Evolutionary conservation across 2,113 vertebrate genomes (phyloP).

Genomic region (Proterorhinus semilunaris): DNA sequence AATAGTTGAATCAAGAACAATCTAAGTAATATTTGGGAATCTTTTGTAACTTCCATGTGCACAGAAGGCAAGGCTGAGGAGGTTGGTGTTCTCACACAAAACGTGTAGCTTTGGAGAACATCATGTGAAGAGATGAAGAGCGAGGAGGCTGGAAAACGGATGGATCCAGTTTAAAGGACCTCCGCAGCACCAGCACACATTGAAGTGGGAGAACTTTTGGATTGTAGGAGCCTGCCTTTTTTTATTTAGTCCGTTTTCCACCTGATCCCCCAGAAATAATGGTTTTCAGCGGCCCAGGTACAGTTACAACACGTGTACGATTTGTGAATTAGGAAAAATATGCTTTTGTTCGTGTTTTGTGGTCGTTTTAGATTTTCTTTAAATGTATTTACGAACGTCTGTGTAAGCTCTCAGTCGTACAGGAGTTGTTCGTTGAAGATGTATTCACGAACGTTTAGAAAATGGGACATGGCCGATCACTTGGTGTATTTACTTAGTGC

Average conservation of each 20-base stretch:
- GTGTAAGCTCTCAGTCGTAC: no score
- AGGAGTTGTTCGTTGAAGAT: no score
- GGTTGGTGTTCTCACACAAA: conserved; percentile 7
- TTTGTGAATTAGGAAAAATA: conserved; percentile 7
- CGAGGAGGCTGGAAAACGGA: conserved; percentile 52
- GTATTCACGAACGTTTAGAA: neutral
- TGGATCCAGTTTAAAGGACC: conserved; percentile 38
- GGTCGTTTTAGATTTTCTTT: no score
- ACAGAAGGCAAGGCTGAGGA: conserved; percentile 3
- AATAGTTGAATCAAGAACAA: no score
- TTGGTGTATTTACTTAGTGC: neutral
- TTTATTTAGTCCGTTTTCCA: conserved; percentile 26
- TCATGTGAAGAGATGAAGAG: conserved; percentile 29
- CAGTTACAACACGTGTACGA: conserved; percentile 32
- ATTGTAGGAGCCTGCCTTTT: conserved; percentile 17
- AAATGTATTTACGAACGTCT: no score
- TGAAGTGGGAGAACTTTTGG: conserved; percentile 19
- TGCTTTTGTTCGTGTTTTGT: neutral
- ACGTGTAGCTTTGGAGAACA: conserved; percentile 2
- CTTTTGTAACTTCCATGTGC: no score
- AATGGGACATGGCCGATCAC: neutral
- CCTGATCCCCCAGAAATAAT: conserved; percentile 20
- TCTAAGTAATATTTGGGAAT: no score
- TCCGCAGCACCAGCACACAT: conserved; percentile 25
- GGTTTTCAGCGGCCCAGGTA: conserved; percentile 39